A percentile compares a stretch with the other conserved stretches of the same genome.
These are phyloP conservation scores for Furcifer pardalis DNA, from an alignment of 2,797 vertebrate species.

Conservation along the genomic window DNA sequence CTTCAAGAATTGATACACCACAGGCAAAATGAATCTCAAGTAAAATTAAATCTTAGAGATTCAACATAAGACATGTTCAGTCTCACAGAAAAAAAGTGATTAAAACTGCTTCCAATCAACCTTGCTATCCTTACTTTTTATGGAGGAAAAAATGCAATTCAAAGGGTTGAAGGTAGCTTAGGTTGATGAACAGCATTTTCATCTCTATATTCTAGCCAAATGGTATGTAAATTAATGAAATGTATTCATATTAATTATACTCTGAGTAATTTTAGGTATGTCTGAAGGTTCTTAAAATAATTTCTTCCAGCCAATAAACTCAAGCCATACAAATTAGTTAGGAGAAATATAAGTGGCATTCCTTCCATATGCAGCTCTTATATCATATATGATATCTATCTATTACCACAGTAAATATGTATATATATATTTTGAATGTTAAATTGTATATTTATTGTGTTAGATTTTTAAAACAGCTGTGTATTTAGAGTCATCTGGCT, in stretches of 20 bases:
- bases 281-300: not conserved
- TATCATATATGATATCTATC: too few relatives aligned
- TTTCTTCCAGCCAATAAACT: not conserved
- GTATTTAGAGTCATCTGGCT: too few relatives aligned
- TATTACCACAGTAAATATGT: too few relatives aligned
- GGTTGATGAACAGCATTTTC: slow-evolving; percentile 47
- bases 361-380: not conserved
- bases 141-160: not conserved
- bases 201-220: slow-evolving; percentile 48
- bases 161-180: not conserved
- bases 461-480: too few relatives aligned
- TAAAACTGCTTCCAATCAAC: slow-evolving; percentile 27
- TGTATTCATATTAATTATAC: not conserved
- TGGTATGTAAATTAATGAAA: not conserved
- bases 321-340: not conserved
- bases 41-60: slow-evolving; percentile 7
- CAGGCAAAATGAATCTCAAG: not conserved
- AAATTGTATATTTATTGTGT: not conserved
- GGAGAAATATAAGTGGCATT: not conserved
- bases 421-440: too few relatives aligned
- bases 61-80: slow-evolving; percentile 37
- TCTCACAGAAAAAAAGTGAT: not conserved
- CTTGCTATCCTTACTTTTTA: too few relatives aligned
- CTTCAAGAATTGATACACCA: not conserved
- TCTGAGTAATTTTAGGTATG: not conserved